Conservation (phyloP, 2,797 vertebrate species). For the Acrocephalus scirpaceus region DNA sequence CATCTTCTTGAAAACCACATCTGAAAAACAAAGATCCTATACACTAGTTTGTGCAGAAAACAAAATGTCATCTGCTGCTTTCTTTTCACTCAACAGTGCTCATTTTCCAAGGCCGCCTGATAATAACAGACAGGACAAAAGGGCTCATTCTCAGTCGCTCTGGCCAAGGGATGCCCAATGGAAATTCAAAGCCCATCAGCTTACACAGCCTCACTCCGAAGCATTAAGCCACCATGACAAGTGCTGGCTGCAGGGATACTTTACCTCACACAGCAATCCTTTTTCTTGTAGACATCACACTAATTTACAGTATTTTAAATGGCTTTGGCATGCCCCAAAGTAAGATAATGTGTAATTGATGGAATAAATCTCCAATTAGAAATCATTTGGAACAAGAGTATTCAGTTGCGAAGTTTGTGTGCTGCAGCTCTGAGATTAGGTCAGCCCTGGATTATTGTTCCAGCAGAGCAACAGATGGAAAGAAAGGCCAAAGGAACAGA, state of each 20-base stretch:
- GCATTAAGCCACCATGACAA: not conserved
- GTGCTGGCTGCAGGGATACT: not conserved
- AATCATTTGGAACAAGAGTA: not conserved
- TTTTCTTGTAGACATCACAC: not conserved
- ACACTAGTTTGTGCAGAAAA: constrained; percentile 29
- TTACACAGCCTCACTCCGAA: constrained; percentile 4
- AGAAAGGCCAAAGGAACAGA: not conserved
- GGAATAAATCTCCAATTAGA: not conserved
- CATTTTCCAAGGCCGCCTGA: not conserved
- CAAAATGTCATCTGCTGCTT: constrained; percentile 44
- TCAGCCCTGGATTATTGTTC: not conserved
- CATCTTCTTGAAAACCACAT: constrained; percentile 2
- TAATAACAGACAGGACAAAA: constrained; percentile 45
- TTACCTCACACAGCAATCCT: not conserved
- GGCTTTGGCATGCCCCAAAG: not conserved
- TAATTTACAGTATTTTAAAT: not conserved
- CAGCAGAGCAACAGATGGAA: not conserved
- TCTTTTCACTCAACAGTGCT: constrained; percentile 6
- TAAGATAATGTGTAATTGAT: not conserved
- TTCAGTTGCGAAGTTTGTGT: not conserved
- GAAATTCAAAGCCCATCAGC: not conserved
- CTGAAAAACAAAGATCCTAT: constrained; percentile 50
- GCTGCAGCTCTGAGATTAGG: not conserved
- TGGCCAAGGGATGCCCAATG: not conserved
- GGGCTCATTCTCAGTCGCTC: constrained; percentile 1